phyloP scores from a whole-genome alignment of 2,797 vertebrate species.

The Moxostoma hubbsi region DNA sequence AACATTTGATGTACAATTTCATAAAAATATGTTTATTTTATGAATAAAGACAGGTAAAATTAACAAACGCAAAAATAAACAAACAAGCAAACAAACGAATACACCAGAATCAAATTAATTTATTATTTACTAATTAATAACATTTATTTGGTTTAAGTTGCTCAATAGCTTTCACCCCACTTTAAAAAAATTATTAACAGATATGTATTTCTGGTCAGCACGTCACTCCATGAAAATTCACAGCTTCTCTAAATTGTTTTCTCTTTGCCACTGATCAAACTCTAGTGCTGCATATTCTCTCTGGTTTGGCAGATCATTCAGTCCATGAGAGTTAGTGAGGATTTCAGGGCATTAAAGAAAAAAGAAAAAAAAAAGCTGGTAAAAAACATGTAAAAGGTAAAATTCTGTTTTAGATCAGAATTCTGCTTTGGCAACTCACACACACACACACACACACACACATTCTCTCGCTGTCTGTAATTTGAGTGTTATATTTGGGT shows the following conservation, averaged over 20 bases:
- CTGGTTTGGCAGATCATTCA: background rate
- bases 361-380: background rate
- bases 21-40: no score
- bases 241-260: no score
- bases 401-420: background rate
- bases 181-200: no score
- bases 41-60: no score
- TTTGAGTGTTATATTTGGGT: slow-evolving; percentile 12
- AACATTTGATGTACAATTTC: background rate
- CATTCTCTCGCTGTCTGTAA: background rate
- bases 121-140: no score
- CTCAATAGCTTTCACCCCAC: background rate
- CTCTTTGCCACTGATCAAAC: background rate
- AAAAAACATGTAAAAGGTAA: no score
- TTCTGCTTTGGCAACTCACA: background rate
- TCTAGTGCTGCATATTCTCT: background rate
- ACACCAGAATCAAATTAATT: no score
- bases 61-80: no score
- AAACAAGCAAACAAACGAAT: no score
- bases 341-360: background rate
- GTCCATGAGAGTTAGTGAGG: background rate
- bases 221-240: background rate
- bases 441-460: slow-evolving; percentile 16
- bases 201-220: background rate
- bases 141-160: no score